A percentile compares a stretch with the other conserved stretches of the same genome.
These are phyloP conservation scores for Microctonus brassicae DNA, from an alignment of 2,888 invertebrate genomes.

Conservation along the genomic window DNA sequence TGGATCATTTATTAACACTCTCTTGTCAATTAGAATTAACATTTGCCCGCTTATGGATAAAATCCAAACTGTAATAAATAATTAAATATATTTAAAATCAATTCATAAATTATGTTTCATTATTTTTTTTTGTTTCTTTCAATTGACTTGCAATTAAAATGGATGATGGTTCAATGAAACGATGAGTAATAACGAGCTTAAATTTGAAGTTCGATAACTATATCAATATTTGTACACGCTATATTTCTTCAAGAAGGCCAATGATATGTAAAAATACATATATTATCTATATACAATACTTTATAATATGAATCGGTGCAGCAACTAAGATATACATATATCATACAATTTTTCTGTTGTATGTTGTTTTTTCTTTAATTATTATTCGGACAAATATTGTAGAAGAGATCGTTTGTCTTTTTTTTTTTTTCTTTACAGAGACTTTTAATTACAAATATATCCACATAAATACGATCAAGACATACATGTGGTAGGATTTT, in stretches of 20 bases:
- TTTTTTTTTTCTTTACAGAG: constrained; percentile 2
- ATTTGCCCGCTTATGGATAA: background rate
- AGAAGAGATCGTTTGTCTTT: constrained; percentile 30
- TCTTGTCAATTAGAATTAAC: background rate
- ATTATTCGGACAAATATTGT: constrained; percentile 35
- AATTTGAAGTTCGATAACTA: background rate
- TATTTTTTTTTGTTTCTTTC: background rate
- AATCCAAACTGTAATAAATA: background rate
- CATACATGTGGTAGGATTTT: background rate
- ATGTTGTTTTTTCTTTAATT: constrained; percentile 28
- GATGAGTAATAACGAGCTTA: background rate
- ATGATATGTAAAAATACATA: constrained; percentile 70
- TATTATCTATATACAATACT: constrained; percentile 67
- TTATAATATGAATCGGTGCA: constrained; percentile 66
- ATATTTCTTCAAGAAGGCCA: constrained; percentile 64
- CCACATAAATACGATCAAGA: constrained; percentile 5
- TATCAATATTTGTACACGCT: constrained; percentile 47
- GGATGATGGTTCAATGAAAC: background rate
- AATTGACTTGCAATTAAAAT: background rate
- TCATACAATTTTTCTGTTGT: constrained; percentile 58
- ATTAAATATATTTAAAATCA: background rate
- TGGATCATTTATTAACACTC: background rate
- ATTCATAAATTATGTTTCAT: background rate
- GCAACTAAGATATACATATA: constrained; percentile 69
- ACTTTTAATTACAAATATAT: background rate